These are phyloP conservation scores for Antigone vipio DNA, from an alignment of 2,113 vertebrate genomes.

Conservation along the genomic window DNA sequence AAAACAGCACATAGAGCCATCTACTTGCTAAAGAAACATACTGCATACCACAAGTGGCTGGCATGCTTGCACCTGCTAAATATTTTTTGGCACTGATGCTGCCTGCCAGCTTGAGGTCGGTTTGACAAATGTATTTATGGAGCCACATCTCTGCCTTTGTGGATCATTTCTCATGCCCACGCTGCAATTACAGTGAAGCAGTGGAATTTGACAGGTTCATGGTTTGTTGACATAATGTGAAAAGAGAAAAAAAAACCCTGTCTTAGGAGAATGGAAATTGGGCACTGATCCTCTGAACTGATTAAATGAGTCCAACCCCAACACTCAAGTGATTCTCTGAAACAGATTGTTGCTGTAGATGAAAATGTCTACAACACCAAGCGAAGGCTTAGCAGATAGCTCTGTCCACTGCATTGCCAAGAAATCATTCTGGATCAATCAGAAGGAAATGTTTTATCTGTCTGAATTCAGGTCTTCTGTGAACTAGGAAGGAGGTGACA, in stretches of 20 bases:
- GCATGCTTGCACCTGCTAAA: slow-evolving; percentile 53
- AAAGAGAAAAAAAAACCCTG: not conserved
- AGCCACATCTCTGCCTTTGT: not conserved
- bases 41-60: slow-evolving; percentile 27
- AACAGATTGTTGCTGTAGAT: not conserved
- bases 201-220: not conserved
- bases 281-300: not conserved
- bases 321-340: not conserved
- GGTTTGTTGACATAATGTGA: not conserved
- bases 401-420: not conserved
- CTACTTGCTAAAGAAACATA: slow-evolving; percentile 29
- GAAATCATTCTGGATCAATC: not conserved
- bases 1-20: not conserved
- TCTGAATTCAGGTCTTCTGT: not conserved
- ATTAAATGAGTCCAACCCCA: not conserved
- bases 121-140: slow-evolving; percentile 33
- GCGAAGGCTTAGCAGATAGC: not conserved
- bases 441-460: not conserved
- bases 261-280: not conserved
- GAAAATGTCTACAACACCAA: not conserved
- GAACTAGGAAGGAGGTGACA: not conserved
- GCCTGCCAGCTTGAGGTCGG: slow-evolving; percentile 23
- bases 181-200: not conserved
- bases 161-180: not conserved
- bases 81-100: slow-evolving; percentile 38